phyloP scores from a whole-genome alignment of 2,113 vertebrate genomes.

The Eolophus roseicapilla region DNA sequence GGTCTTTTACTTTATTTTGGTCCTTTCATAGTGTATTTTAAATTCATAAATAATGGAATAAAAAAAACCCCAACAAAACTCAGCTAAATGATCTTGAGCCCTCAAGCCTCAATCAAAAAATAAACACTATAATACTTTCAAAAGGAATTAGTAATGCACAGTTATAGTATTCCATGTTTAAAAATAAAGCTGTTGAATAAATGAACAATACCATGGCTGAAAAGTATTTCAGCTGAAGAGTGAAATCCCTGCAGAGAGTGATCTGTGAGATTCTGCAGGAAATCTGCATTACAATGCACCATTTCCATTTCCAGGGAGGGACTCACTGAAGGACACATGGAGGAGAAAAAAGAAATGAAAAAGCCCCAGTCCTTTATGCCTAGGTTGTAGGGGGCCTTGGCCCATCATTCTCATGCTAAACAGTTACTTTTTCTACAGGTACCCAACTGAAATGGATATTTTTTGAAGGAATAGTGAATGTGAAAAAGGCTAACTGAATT shows the following conservation, averaged over 20 bases:
- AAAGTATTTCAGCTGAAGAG: constrained; percentile 66
- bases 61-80: constrained; percentile 31
- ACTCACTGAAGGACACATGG: constrained; percentile 58
- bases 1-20: constrained; percentile 51
- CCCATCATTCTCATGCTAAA: constrained; percentile 64
- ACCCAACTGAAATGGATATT: constrained; percentile 42
- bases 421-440: constrained; percentile 57
- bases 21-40: constrained; percentile 44
- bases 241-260: constrained; percentile 70
- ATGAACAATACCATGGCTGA: constrained; percentile 64
- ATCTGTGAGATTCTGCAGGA: constrained; percentile 70
- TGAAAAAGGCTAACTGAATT: constrained; percentile 26
- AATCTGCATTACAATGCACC: constrained; percentile 69
- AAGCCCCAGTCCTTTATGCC: constrained; percentile 41
- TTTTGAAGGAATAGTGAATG: constrained; percentile 26
- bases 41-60: constrained; percentile 48
- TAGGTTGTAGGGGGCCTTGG: constrained; percentile 59
- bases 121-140: constrained; percentile 59
- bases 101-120: constrained; percentile 56
- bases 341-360: constrained; percentile 61
- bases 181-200: constrained; percentile 68
- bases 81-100: constrained; percentile 37
- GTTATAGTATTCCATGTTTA: constrained; percentile 51
- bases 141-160: constrained; percentile 56
- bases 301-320: constrained; percentile 69